These are phyloP conservation scores for Psittacula derbiana DNA, from an alignment of 2,797 vertebrate genomes.

Conservation along the genomic window DNA sequence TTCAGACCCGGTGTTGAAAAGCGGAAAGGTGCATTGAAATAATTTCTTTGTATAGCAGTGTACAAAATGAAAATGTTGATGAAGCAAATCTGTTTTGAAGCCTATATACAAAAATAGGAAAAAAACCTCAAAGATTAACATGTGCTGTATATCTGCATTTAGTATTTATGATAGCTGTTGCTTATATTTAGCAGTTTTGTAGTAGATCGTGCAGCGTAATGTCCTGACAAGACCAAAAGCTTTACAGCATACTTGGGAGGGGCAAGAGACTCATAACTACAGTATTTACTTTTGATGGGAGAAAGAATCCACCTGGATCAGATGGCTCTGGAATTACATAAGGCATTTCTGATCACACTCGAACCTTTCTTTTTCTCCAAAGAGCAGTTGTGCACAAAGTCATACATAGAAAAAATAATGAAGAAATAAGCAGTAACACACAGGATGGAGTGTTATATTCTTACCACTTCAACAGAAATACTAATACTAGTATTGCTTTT, in stretches of 20 bases:
- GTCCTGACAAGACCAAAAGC: not conserved
- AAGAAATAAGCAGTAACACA: not conserved
- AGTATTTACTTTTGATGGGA: not conserved
- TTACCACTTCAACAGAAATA: not conserved
- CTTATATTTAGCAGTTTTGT: not conserved
- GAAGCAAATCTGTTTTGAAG: not conserved
- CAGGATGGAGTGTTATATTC: not conserved
- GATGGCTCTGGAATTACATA: not conserved
- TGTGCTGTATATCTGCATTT: not conserved
- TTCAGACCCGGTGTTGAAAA: not conserved
- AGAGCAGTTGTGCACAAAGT: not conserved
- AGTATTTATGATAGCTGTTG: not conserved
- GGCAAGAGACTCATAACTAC: not conserved
- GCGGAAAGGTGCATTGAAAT: not conserved
- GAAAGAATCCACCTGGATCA: not conserved
- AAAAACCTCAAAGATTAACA: not conserved
- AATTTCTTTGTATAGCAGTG: not conserved
- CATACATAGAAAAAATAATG: not conserved
- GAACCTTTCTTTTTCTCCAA: not conserved
- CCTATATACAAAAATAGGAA: not conserved
- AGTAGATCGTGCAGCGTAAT: not conserved
- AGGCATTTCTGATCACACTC: not conserved
- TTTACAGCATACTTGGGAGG: not conserved
- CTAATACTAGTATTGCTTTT: not conserved
- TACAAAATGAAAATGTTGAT: not conserved